phyloP scores from a whole-genome alignment of 37 sponge, comb jelly and placozoan genomes.

The Oopsacas minuta region DNA sequence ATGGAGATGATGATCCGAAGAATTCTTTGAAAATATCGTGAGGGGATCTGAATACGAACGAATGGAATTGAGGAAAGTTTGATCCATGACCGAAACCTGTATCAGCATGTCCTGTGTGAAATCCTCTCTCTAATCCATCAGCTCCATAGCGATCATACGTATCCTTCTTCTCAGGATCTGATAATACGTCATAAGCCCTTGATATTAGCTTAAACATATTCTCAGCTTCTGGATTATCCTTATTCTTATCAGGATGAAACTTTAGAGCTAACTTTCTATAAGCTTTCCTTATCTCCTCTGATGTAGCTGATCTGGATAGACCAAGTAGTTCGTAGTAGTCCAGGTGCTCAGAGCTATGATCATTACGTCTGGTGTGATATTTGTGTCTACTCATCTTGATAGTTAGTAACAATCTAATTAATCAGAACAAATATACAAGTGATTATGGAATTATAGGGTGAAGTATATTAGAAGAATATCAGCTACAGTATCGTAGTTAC shows the following conservation, averaged over 20 bases:
- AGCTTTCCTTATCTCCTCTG: conserved; percentile 2
- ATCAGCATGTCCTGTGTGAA: neutral
- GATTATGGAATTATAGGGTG: no score
- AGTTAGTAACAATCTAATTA: neutral
- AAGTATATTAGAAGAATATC: no score
- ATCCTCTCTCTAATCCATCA: neutral
- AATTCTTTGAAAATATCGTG: neutral
- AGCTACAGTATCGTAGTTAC: no score
- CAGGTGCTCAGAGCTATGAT: neutral
- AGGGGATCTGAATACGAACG: neutral
- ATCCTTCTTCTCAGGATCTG: neutral
- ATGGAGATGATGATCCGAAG: neutral
- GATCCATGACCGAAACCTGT: neutral
- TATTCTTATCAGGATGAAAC: conserved; percentile 9
- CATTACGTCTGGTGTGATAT: neutral
- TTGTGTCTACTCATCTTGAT: neutral
- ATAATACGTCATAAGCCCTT: neutral
- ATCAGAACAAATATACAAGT: no score
- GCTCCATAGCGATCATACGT: neutral
- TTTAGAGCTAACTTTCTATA: neutral
- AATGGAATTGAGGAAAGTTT: neutral
- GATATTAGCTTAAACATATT: neutral
- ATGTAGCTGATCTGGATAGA: neutral
- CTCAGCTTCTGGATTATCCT: neutral
- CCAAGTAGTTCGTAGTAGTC: conserved; percentile 6